Evolutionary conservation across 2,888 invertebrate genomes (phyloP), one percentile per base, ranked within the genome.

Genomic region (Zaprionus obscuricornis): DNA sequence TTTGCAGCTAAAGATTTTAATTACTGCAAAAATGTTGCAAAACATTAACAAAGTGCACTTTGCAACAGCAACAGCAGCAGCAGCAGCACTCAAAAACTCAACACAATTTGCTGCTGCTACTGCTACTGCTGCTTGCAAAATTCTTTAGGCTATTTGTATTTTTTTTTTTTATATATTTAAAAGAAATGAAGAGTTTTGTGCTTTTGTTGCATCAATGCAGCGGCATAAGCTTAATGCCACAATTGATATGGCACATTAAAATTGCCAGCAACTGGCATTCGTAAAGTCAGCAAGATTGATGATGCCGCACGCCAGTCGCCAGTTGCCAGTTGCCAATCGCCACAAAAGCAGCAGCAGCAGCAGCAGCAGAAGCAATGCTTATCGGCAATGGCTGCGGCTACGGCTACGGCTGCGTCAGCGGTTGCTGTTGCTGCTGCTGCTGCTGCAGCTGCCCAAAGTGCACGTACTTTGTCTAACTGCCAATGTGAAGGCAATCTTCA

Each of bases 401-500:
- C n/a, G n/a, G n/a, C n/a, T n/a, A n/a, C n/a, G n/a, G n/a, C n/a
- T n/a, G n/a, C n/a, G 42, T 18, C 36, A 18, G 42, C 43, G 29
- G 31, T 36, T 65, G 57, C 66, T 55, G 45, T 36, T 46, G 54
- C 68, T 45, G 14, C 26, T 13, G 43, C 24, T 34, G 29, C 11
- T 50, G 45, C 72, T 67, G 56, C 51, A 69, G 69, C 65, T 57
- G 74, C 52, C 66, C 42, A 70, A 75, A 60, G 63, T 65, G 68
- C 79, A 78, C 75, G 72, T 75, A 85, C 81, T 85, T 85, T 85
- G 81, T 83, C 84, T 79, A 83, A 75, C 85, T 85, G 79, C 79
- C 79, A 85, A 85, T 78, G 78, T 46, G 59, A 47, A 13, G 13
- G 37, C 14, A 37, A 42, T 49, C 18, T 13, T 36, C 56, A 24